These are phyloP conservation scores for Falco columbarius DNA, from an alignment of 2,797 vertebrate species.

Conservation along the genomic window DNA sequence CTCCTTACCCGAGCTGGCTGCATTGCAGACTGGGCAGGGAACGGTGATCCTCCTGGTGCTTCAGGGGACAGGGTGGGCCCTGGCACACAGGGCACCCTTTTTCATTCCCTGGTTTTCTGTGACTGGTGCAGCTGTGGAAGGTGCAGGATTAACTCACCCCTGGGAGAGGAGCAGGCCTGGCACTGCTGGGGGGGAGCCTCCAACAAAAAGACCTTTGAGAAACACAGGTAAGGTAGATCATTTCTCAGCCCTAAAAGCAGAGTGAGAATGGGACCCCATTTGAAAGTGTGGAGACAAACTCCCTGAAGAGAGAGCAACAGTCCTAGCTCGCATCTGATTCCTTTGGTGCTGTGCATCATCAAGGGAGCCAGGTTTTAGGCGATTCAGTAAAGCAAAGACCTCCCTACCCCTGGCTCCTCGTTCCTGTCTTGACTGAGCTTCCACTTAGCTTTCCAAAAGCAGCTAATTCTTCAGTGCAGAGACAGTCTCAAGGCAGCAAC, in stretches of 20 bases:
- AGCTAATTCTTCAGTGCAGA: neutral
- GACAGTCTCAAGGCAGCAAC: neutral
- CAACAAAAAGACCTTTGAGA: neutral
- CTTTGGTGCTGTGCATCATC: neutral
- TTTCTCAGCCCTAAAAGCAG: neutral
- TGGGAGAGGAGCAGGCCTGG: neutral
- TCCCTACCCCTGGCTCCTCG: neutral
- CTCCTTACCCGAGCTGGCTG: neutral
- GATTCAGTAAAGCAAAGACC: neutral
- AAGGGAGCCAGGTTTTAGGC: neutral
- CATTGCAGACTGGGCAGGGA: neutral
- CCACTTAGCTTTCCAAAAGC: neutral
- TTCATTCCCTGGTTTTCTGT: neutral
- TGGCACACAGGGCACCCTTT: neutral
- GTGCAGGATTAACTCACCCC: neutral
- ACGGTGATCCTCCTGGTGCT: rapidly evolving
- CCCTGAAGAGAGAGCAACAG: neutral
- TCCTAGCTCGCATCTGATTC: neutral
- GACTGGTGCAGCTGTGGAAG: neutral
- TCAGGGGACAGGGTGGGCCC: neutral
- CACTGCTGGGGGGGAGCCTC: neutral
- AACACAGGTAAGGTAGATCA: neutral
- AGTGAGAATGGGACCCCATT: neutral
- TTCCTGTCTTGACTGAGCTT: neutral
- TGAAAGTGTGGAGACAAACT: neutral